phyloP scores from a whole-genome alignment of 2,797 vertebrate species.

The Microcaecilia unicolor region DNA sequence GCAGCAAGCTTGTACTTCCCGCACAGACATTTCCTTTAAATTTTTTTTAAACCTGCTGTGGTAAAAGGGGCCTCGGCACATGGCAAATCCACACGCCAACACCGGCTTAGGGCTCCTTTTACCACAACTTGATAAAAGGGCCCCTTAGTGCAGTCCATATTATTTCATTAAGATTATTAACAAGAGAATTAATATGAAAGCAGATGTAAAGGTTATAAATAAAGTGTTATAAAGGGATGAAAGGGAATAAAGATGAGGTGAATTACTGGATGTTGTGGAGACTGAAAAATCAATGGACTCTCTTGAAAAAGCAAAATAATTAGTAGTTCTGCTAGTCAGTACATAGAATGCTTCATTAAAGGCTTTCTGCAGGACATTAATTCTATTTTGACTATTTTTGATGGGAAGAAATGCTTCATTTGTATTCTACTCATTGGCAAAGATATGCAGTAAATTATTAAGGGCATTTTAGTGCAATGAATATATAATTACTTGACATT shows the following conservation, averaged over 20 bases:
- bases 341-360: constrained; percentile 10
- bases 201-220: too few species aligned
- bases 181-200: too few species aligned
- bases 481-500: constrained; percentile 1
- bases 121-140: too few species aligned
- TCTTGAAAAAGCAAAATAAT: constrained; percentile 18
- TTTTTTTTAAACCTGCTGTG: too few species aligned
- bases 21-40: too few species aligned
- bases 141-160: too few species aligned
- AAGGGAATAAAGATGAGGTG: not conserved
- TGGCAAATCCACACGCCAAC: too few species aligned
- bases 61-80: too few species aligned
- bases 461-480: constrained; percentile 1
- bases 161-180: too few species aligned
- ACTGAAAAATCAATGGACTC: constrained; percentile 30
- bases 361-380: constrained; percentile 18
- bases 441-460: not conserved
- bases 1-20: too few species aligned
- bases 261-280: constrained; percentile 8
- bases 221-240: too few species aligned
- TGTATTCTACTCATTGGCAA: constrained; percentile 17
- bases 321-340: constrained; percentile 19
- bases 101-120: too few species aligned
- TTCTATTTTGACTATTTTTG: constrained; percentile 1
- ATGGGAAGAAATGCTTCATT: constrained; percentile 14